Percentiles rank a stretch among this genome's conserved stretches.
phyloP scores from a whole-genome alignment of 2,888 invertebrate genomes.

The Coleophora flavipennella region DNA sequence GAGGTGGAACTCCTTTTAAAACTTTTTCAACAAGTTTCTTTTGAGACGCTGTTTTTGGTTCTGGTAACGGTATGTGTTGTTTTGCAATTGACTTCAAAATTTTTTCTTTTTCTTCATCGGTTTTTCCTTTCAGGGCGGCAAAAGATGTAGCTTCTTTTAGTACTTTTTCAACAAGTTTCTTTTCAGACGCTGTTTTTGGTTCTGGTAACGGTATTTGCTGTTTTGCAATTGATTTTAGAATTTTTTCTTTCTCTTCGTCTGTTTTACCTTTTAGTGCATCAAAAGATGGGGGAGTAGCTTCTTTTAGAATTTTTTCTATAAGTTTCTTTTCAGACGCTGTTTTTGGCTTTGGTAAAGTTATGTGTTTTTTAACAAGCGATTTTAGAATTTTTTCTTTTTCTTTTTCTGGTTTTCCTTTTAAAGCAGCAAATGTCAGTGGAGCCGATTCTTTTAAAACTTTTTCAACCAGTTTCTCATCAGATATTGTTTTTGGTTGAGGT shows the following conservation, averaged over 20 bases:
- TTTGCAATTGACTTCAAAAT: conserved; percentile 11
- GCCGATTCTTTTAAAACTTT: conserved; percentile 7
- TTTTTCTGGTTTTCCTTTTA: not conserved
- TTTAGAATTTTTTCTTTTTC: not conserved
- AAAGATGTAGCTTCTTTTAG: conserved; percentile 18
- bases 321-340: not conserved
- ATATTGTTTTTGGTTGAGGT: conserved; percentile 21
- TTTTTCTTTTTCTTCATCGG: conserved; percentile 16
- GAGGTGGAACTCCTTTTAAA: conserved; percentile 16
- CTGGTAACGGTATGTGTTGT: conserved; percentile 8
- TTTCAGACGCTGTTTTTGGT: too few relatives aligned
- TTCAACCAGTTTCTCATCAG: conserved; percentile 22
- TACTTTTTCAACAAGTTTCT: conserved; percentile 4
- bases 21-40: conserved; percentile 19
- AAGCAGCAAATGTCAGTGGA: not conserved
- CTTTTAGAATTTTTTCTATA: not conserved
- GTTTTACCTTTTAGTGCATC: not conserved
- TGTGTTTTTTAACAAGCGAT: conserved; percentile 14
- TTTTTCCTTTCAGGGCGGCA: conserved; percentile 22
- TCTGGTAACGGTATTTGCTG: too few relatives aligned
- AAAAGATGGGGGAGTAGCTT: not conserved
- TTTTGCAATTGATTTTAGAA: not conserved
- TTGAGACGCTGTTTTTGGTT: conserved; percentile 19
- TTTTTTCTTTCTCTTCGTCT: not conserved
- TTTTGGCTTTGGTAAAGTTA: conserved; percentile 10